Evolutionary conservation across 64 coral and sea anemone genomes (phyloP), one percentile per base, ranked within the genome.

Genomic region (Montipora foliosa): DNA sequence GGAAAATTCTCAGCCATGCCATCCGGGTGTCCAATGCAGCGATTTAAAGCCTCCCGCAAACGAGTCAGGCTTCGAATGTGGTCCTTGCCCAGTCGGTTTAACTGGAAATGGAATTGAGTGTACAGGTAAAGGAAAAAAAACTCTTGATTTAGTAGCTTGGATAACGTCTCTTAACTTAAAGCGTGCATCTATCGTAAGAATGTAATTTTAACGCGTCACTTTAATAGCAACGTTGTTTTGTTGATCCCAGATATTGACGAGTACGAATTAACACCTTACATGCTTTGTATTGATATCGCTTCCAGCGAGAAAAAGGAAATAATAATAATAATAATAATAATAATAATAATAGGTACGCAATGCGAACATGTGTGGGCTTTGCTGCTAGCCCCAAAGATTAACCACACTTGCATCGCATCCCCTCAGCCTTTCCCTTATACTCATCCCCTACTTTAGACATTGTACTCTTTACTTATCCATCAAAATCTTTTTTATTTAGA

Each of bases 1-100:
- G 44, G 87, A 49, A 4, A 89, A 78, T 25, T 62, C 49, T 8
- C 53, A 89, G 4, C 87, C 87, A 2, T 89, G 87, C 62, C 78
- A 78, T 57, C 87, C 87, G 49, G 87, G 74, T 13, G 87, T 89
- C 17, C 5, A 3, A 19, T 89, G 87, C 21, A 89, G 45, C 12
- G 87, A 89, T 64, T 60, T 89, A 6, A 72, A 52, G 7, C 51
- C 87, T 8, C 25, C 25, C 25, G 25, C 25, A 25, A 25, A 25
- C 25, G 25, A 25, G 25, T 25, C 25, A 25, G 25, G 74, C 87
- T 55, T 73, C 87, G 49, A 66, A 16, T 89, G 87, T 89, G 87
- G 70, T 44, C 73, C 87, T 4, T 89, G 87, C 11, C 87, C 87
- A 10, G 76, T 11, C 64, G 87, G 87, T 10, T 89, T 77, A 37